These are phyloP conservation scores for Armadillidium nasatum DNA, from an alignment of 1,140 invertebrate species.

Conservation along the genomic window DNA sequence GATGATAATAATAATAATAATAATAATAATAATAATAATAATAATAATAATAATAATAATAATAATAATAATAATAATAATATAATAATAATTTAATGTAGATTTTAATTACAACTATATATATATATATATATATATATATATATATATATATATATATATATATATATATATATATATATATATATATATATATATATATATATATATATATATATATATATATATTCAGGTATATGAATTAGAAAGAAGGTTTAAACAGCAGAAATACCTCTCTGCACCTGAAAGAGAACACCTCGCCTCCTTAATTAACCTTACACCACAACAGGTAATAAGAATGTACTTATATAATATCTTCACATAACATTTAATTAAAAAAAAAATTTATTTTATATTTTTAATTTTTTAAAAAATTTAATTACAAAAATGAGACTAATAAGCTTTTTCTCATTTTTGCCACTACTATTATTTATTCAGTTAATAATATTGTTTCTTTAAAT, in stretches of 20 bases:
- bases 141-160: conserved; percentile 6
- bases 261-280: conserved; percentile 66
- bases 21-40: background rate
- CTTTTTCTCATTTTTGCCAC: too few relatives aligned
- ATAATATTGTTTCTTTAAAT: too few relatives aligned
- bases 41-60: background rate
- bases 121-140: too few relatives aligned
- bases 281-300: conserved; percentile 66
- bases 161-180: conserved; percentile 6
- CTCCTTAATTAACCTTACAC: conserved; percentile 56
- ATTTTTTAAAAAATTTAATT: too few relatives aligned
- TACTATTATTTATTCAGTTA: too few relatives aligned
- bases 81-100: background rate
- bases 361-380: too few relatives aligned
- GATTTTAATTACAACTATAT: too few relatives aligned
- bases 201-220: conserved; percentile 57
- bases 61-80: background rate
- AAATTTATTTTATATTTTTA: too few relatives aligned
- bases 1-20: background rate
- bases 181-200: too few relatives aligned
- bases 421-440: too few relatives aligned
- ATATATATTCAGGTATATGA: conserved; percentile 94
- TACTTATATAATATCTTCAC: too few relatives aligned
- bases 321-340: conserved; percentile 60
- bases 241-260: conserved; percentile 88